Evolutionary conservation across 2,888 invertebrate genomes (phyloP).

Genomic region (Neelides folsomi): DNA sequence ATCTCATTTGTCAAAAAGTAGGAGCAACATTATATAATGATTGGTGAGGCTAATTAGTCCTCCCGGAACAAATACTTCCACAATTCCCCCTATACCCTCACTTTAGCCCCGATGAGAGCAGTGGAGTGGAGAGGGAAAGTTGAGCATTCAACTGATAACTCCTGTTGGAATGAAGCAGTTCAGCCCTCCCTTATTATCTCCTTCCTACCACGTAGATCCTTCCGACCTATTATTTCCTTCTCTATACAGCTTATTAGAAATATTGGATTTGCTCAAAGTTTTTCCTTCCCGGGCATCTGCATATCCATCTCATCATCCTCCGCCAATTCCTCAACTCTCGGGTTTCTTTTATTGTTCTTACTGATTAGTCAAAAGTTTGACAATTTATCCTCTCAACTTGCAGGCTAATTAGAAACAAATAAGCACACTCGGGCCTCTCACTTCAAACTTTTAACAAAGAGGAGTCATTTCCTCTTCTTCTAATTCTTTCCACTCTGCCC

Average conservation of each 20-base stretch:
- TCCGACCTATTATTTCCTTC: not conserved
- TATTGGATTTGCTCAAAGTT: too few relatives aligned
- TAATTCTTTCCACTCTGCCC: too few relatives aligned
- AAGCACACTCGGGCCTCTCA: too few relatives aligned
- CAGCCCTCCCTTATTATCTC: not conserved
- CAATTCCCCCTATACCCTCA: not conserved
- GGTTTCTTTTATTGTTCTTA: too few relatives aligned
- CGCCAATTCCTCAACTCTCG: too few relatives aligned
- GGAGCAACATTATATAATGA: conserved; percentile 13
- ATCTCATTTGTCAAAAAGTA: conserved; percentile 1
- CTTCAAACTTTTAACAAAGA: too few relatives aligned
- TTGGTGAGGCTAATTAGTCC: conserved; percentile 14
- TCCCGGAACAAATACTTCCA: not conserved
- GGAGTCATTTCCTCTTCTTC: too few relatives aligned
- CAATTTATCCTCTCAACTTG: too few relatives aligned
- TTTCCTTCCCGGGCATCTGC: too few relatives aligned
- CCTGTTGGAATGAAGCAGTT: not conserved
- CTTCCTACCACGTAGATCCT: not conserved
- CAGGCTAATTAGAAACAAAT: too few relatives aligned
- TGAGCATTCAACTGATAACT: conserved; percentile 1
- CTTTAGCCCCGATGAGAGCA: not conserved
- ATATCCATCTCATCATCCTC: too few relatives aligned
- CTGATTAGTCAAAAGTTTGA: too few relatives aligned
- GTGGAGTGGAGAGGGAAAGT: not conserved
- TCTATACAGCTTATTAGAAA: not conserved